Conservation (phyloP, 2,888 invertebrate genomes). For the Pollenia amentaria region DNA sequence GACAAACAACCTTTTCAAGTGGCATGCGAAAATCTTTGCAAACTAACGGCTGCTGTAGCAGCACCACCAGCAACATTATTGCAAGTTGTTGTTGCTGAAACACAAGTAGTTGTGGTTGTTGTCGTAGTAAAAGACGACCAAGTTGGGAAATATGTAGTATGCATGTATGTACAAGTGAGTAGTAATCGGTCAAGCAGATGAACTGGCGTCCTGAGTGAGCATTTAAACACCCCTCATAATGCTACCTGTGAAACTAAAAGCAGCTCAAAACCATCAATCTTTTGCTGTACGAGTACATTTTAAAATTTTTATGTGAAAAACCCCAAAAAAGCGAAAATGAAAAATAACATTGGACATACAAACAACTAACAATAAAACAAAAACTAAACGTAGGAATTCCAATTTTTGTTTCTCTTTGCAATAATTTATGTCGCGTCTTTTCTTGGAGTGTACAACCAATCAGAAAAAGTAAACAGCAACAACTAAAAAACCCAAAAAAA, state of each 20-base stretch:
- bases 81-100: slow-evolving; percentile 18
- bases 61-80: slow-evolving; percentile 16
- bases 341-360: slow-evolving; percentile 20
- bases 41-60: slow-evolving; percentile 51
- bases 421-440: slow-evolving; percentile 74
- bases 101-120: neutral
- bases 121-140: slow-evolving; percentile 4
- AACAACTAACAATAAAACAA: slow-evolving; percentile 9
- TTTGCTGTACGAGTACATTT: slow-evolving; percentile 43
- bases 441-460: slow-evolving; percentile 63
- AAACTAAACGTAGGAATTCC: slow-evolving; percentile 66
- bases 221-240: slow-evolving; percentile 73
- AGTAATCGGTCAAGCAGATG: slow-evolving; percentile 70
- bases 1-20: slow-evolving; percentile 61
- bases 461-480: slow-evolving; percentile 33
- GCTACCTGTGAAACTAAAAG: slow-evolving; percentile 73
- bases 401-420: slow-evolving; percentile 70
- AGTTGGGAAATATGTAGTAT: slow-evolving; percentile 4
- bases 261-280: slow-evolving; percentile 71
- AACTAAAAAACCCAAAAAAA: slow-evolving; percentile 36
- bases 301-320: slow-evolving; percentile 57
- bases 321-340: slow-evolving; percentile 45
- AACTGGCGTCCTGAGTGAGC: slow-evolving; percentile 72
- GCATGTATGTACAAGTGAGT: slow-evolving; percentile 32
- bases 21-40: slow-evolving; percentile 66